Percentiles rank a stretch among this genome's conserved stretches.
These are phyloP conservation scores for Hypselothyrea guttata DNA, from an alignment of 2,888 invertebrate species.

Conservation along the genomic window DNA sequence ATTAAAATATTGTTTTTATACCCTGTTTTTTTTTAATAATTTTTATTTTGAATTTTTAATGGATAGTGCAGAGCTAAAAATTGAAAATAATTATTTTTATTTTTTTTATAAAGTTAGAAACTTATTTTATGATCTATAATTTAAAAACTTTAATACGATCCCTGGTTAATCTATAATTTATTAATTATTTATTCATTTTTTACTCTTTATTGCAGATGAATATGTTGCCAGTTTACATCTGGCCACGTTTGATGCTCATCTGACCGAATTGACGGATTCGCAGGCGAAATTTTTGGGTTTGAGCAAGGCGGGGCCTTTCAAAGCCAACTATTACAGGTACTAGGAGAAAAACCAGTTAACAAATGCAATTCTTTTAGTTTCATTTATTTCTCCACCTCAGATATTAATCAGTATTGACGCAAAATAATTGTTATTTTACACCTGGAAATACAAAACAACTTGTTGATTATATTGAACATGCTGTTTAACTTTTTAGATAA, in stretches of 20 bases:
- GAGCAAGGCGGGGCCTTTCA: constrained; percentile 98
- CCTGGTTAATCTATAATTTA: too few species aligned
- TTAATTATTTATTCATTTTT: too few species aligned
- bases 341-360: not conserved
- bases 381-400: constrained; percentile 24
- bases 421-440: constrained; percentile 8
- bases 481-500: not conserved
- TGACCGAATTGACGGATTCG: constrained; percentile 96
- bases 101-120: too few species aligned
- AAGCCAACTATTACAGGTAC: constrained; percentile 98
- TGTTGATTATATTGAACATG: constrained; percentile 9
- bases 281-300: constrained; percentile 98
- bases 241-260: constrained; percentile 97
- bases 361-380: not conserved
- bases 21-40: too few species aligned
- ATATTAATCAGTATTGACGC: constrained; percentile 57
- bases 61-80: too few species aligned
- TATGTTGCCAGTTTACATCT: constrained; percentile 97
- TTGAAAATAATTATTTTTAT: too few species aligned
- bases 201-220: constrained; percentile 87
- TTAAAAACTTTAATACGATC: too few species aligned
- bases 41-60: too few species aligned
- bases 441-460: constrained; percentile 17
- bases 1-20: too few species aligned
- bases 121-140: too few species aligned